A percentile compares a stretch with the other conserved stretches of the same genome.
Evolutionary conservation across 2,797 vertebrate genomes (phyloP).

Genomic region (Poecilia gillii): DNA sequence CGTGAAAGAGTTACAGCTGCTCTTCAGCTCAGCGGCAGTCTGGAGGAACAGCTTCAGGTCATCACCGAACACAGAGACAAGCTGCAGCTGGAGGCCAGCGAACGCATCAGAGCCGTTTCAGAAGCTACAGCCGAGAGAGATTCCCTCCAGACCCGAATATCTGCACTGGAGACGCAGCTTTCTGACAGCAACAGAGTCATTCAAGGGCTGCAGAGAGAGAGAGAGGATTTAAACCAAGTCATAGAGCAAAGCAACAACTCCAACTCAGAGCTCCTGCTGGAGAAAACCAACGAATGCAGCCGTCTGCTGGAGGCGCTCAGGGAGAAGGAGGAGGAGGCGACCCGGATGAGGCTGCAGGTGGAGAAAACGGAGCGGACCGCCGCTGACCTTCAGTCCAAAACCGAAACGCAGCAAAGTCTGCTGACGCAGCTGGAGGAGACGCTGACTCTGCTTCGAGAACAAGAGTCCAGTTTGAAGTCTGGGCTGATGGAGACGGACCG

Average conservation of each 20-base stretch:
- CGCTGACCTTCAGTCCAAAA: conserved; percentile 56
- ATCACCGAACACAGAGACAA: conserved; percentile 76
- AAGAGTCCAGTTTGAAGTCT: conserved; percentile 70
- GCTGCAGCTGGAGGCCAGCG: conserved; percentile 71
- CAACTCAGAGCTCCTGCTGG: conserved; percentile 74
- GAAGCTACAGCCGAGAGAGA: conserved; percentile 66
- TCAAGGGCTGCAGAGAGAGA: conserved; percentile 76
- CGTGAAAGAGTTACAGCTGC: conserved; percentile 51
- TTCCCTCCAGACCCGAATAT: conserved; percentile 72
- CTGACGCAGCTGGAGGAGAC: conserved; percentile 73
- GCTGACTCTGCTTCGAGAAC: conserved; percentile 73
- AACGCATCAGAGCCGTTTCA: conserved; percentile 61
- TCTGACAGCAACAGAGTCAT: conserved; percentile 68
- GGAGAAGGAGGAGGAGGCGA: conserved; percentile 68
- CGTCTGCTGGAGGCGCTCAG: conserved; percentile 71
- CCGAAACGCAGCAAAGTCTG: conserved; percentile 62
- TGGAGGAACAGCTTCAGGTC: conserved; percentile 71
- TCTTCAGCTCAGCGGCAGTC: conserved; percentile 45
- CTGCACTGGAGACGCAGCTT: conserved; percentile 54
- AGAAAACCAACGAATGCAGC: conserved; percentile 82
- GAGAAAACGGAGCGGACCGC: conserved; percentile 68
- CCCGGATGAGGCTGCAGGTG: conserved; percentile 60
- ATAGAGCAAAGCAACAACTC: conserved; percentile 80
- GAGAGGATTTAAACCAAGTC: conserved; percentile 73
- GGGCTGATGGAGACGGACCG: conserved; percentile 69